These are phyloP conservation scores for Strigamia crassipes DNA, from an alignment of 2,888 invertebrate species.

Conservation along the genomic window DNA sequence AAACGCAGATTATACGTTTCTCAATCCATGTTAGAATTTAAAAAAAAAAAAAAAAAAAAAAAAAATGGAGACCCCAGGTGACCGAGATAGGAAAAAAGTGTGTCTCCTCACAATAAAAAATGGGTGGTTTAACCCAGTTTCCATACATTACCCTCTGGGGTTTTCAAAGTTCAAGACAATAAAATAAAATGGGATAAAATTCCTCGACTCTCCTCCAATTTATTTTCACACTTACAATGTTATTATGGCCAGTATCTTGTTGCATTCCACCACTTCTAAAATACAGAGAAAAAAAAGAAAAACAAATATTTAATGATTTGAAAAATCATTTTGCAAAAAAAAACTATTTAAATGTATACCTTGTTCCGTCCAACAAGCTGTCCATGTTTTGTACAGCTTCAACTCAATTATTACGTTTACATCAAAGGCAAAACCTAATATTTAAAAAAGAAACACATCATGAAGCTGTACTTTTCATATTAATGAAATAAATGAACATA, in stretches of 20 bases:
- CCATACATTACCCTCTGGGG: not conserved
- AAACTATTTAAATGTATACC: conserved; percentile 42
- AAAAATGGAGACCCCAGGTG: not conserved
- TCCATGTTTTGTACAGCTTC: conserved; percentile 45
- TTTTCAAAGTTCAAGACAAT: not conserved
- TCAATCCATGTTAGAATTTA: not conserved
- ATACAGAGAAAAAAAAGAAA: conserved; percentile 38
- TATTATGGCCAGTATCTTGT: conserved; percentile 59
- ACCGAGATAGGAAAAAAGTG: not conserved
- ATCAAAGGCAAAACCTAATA: not conserved
- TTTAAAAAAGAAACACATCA: conserved; percentile 23
- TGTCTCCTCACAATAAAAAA: not conserved
- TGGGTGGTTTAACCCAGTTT: not conserved
- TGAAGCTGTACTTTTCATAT: not conserved
- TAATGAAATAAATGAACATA: not conserved
- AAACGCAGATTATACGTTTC: no score
- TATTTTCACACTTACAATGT: conserved; percentile 63
- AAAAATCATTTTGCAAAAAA: no score
- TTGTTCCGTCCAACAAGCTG: conserved; percentile 48
- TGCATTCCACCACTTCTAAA: conserved; percentile 50
- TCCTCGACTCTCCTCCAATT: no score
- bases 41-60: not conserved
- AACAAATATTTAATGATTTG: not conserved
- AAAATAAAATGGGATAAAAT: not conserved
- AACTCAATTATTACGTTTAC: conserved; percentile 1